Percentiles rank a stretch among this genome's conserved stretches.
Conservation (phyloP, 2,888 invertebrate genomes). For the Elysia crispata region DNA sequence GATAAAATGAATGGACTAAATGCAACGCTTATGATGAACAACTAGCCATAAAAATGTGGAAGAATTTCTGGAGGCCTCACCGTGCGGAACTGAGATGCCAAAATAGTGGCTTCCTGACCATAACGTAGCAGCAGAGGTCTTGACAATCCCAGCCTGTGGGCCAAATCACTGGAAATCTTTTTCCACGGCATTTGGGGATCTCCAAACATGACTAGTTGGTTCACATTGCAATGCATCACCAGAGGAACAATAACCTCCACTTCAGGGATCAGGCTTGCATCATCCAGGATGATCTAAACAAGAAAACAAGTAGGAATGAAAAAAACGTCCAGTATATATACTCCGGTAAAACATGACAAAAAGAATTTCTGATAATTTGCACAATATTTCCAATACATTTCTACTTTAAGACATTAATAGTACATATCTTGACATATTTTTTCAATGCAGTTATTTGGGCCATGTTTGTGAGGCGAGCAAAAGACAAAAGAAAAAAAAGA, state of each 20-base stretch:
- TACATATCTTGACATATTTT: too few relatives aligned
- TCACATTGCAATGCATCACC: conserved; percentile 51
- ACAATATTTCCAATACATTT: neutral
- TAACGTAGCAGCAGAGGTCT: conserved; percentile 68
- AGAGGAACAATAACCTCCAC: conserved; percentile 74
- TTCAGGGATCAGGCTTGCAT: conserved; percentile 70
- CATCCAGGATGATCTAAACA: conserved; percentile 73
- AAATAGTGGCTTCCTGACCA: conserved; percentile 58
- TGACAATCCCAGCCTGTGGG: conserved; percentile 62
- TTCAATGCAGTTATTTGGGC: too few relatives aligned
- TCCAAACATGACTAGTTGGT: conserved; percentile 77
- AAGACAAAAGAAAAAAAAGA: too few relatives aligned
- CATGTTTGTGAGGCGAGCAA: too few relatives aligned
- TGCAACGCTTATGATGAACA: neutral
- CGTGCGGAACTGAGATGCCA: conserved; percentile 71
- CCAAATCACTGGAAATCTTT: conserved; percentile 56
- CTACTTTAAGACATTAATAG: neutral
- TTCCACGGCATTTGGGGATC: conserved; percentile 68
- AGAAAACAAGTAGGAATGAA: neutral
- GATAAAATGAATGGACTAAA: neutral
- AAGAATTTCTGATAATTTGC: neutral
- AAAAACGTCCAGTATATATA: neutral
- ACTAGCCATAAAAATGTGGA: too few relatives aligned
- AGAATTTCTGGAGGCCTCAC: conserved; percentile 54
- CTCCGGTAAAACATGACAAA: too few relatives aligned